These are phyloP conservation scores for Atherinosoma microstoma DNA, from an alignment of 2,797 vertebrate species.

Conservation along the genomic window DNA sequence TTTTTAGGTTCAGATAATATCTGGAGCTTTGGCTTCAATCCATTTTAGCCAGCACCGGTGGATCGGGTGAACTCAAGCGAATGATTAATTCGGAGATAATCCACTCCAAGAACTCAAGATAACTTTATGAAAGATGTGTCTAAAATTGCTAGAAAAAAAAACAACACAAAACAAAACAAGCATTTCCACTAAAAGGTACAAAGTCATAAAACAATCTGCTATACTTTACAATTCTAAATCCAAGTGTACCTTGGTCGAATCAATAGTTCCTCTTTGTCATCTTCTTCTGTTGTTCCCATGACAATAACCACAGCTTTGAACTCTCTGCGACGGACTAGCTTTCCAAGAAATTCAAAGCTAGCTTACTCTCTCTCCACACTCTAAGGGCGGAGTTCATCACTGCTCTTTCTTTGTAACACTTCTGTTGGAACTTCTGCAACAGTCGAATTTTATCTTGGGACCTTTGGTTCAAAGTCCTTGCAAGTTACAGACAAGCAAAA, in stretches of 20 bases:
- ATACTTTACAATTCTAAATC: neutral
- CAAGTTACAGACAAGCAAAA: constrained; percentile 22
- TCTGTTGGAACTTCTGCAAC: constrained; percentile 26
- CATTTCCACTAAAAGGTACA: constrained; percentile 3
- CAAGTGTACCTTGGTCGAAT: constrained; percentile 7
- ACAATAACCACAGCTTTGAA: constrained; percentile 42
- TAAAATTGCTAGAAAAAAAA: constrained; percentile 10
- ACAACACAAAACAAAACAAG: neutral
- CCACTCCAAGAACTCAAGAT: constrained; percentile 14
- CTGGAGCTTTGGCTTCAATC: constrained; percentile 23
- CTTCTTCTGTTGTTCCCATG: constrained; percentile 1
- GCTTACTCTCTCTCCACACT: constrained; percentile 17
- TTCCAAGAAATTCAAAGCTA: constrained; percentile 35
- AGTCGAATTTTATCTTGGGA: constrained; percentile 35
- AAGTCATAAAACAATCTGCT: neutral
- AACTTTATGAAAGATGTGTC: neutral
- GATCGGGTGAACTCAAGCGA: constrained; percentile 16
- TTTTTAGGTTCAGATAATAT: constrained; percentile 36
- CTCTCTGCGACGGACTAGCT: constrained; percentile 16
- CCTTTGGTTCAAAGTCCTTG: constrained; percentile 6
- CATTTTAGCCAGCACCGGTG: constrained; percentile 1
- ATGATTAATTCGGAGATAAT: constrained; percentile 27
- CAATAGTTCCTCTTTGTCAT: constrained; percentile 3
- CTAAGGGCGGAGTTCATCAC: constrained; percentile 27
- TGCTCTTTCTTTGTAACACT: constrained; percentile 19